Evolutionary conservation across 2,113 vertebrate genomes (phyloP).

Genomic region (Microcebus ravelobensis): DNA sequence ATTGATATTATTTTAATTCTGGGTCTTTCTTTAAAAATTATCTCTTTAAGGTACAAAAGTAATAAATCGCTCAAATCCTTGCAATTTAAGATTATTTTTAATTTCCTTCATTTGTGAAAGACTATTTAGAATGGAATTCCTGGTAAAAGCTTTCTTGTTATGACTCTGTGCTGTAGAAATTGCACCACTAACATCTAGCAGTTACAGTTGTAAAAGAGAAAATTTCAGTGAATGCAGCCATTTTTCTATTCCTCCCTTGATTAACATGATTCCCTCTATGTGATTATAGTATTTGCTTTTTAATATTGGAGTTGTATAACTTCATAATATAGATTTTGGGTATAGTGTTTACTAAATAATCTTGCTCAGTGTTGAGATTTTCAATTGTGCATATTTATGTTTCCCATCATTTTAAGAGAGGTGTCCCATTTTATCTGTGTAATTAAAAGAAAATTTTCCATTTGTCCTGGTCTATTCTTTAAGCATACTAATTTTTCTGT

Average conservation of each 20-base stretch:
- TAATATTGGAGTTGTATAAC: constrained; percentile 24
- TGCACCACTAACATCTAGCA: background rate
- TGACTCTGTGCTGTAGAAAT: background rate
- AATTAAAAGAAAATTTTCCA: background rate
- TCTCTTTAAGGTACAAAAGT: background rate
- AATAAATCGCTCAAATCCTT: background rate
- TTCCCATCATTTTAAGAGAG: constrained; percentile 31
- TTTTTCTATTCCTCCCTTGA: background rate
- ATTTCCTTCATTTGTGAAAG: background rate
- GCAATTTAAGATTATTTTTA: background rate
- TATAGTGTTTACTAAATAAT: constrained; percentile 43
- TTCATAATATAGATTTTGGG: background rate
- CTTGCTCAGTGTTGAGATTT: background rate
- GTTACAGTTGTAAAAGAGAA: background rate
- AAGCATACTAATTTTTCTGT: constrained; percentile 16
- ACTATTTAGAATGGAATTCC: background rate
- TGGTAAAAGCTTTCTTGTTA: constrained; percentile 14
- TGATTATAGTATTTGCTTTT: background rate
- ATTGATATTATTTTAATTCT: constrained; percentile 45
- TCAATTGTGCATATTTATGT: background rate
- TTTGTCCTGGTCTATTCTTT: background rate
- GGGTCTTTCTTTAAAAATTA: background rate
- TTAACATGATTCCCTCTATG: background rate
- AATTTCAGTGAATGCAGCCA: background rate
- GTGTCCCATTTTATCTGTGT: background rate